Evolutionary conservation across 2,888 invertebrate species (phyloP), one percentile per base, ranked within the genome.

Genomic region (Netelia inedita): DNA sequence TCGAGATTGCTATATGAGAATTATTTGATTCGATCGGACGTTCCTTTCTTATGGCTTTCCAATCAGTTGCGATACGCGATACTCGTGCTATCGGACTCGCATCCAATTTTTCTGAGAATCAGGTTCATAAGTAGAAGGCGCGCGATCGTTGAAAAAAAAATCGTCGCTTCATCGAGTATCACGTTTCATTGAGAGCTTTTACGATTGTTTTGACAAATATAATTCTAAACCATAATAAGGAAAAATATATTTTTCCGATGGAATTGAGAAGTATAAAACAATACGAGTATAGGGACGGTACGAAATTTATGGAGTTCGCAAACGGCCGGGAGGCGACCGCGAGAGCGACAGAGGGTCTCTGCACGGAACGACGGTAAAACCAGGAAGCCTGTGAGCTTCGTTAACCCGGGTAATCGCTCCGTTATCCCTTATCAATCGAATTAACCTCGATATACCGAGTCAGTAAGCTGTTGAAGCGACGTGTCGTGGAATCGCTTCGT

Each of bases 361-460:
- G 76, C 19, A 53, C 59, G 71, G 75, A 85, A 73, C 79, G 79
- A 75, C 81, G 80, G 71, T 87, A 86, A 87, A 87, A 88, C 82
- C 79, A 23, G 72, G 66, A 79, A 74, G 78, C 79, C 84, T 79
- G 74, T 85, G 85, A 85, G 90, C 87, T 88, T 89, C 88, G 89
- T 88, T 90, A 88, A 76, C 75, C 83, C 73, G 72, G 72, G 69
- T 87, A 86, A 88, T 88, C 86, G 87, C 71, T 82, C 86, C 83
- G 88, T 87, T 90, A 88, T 87, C 86, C 87, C 87, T 89, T 88
- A 89, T 89, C 88, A 88, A 90, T 90, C 88, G 90, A 89, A 89
- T 90, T 87, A 90, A 84, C 86, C 53, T 59, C 76, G 85, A 69
- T 79, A 88, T 87, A 88, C 69, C 79, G 80, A 76, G 68, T 80